Evolutionary conservation across 2,888 invertebrate species (phyloP).

Genomic region (Ischnura elegans): DNA sequence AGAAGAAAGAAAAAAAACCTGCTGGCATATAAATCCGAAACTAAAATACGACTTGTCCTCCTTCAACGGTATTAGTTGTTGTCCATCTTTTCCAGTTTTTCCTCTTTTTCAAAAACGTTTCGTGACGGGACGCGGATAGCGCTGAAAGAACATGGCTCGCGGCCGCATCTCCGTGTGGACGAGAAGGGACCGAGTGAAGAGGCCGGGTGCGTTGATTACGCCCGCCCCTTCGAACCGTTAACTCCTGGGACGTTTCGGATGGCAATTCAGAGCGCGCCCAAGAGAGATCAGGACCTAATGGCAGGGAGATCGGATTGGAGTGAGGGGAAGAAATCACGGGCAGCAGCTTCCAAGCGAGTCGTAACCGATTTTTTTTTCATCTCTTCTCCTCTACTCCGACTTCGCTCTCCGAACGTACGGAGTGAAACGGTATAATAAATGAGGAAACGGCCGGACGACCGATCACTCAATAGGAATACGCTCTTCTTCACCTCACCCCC

Average conservation of each 20-base stretch:
- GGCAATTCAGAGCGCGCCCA: conserved; percentile 28
- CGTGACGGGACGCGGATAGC: conserved; percentile 11
- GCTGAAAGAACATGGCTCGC: background rate
- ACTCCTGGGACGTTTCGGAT: conserved; percentile 34
- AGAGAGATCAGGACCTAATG: conserved; percentile 45
- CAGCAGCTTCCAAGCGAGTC: conserved; percentile 25
- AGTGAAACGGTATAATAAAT: conserved; percentile 63
- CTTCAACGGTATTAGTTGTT: background rate
- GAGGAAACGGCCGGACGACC: conserved; percentile 42
- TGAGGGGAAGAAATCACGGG: background rate
- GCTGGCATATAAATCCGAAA: conserved; percentile 3
- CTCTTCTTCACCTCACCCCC: background rate
- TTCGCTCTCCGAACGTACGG: conserved; percentile 25
- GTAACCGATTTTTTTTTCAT: background rate
- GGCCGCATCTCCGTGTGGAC: background rate
- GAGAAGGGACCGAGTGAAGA: background rate
- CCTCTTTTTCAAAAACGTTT: background rate
- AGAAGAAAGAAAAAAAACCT: background rate
- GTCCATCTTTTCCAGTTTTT: conserved; percentile 26
- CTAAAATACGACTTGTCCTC: background rate
- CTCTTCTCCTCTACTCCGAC: background rate
- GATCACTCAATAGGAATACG: conserved; percentile 14
- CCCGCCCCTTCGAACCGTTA: conserved; percentile 42
- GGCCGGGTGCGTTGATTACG: conserved; percentile 20
- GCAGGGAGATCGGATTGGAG: background rate